Conservation (phyloP, 2,797 vertebrate species). For the Sebastes kiyomatsui region DNA sequence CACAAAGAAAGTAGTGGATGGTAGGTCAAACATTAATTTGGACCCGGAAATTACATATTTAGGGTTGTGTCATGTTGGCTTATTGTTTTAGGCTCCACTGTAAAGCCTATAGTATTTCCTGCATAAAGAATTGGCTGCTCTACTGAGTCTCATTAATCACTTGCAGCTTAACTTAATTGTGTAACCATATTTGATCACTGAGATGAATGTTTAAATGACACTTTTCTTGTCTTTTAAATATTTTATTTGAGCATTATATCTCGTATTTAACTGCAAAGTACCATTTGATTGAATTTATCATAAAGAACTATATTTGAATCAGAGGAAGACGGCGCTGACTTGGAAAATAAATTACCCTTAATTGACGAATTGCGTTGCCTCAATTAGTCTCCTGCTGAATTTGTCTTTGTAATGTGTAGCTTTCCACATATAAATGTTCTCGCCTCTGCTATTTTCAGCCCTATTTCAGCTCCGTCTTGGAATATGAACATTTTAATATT, state of each 20-base stretch:
- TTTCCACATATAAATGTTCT: slow-evolving; percentile 80
- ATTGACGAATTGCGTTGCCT: slow-evolving; percentile 84
- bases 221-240: slow-evolving; percentile 80
- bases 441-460: slow-evolving; percentile 79
- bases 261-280: slow-evolving; percentile 88
- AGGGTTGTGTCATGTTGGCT: slow-evolving; percentile 7
- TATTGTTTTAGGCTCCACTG: not conserved
- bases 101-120: slow-evolving; percentile 30
- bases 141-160: slow-evolving; percentile 69
- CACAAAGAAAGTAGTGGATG: not conserved
- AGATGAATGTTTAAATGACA: slow-evolving; percentile 84
- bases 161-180: slow-evolving; percentile 77
- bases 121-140: slow-evolving; percentile 38
- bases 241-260: slow-evolving; percentile 85
- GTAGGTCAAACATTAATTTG: slow-evolving; percentile 12
- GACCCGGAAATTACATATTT: slow-evolving; percentile 27
- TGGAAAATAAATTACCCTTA: slow-evolving; percentile 83
- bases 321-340: slow-evolving; percentile 73
- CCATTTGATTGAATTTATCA: slow-evolving; percentile 90
- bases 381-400: slow-evolving; percentile 83
- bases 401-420: slow-evolving; percentile 82
- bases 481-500: slow-evolving; percentile 78
- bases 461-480: slow-evolving; percentile 65
- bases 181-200: slow-evolving; percentile 75
- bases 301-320: slow-evolving; percentile 90